Conservation (phyloP, 2,113 vertebrate species). For the Morone saxatilis region DNA sequence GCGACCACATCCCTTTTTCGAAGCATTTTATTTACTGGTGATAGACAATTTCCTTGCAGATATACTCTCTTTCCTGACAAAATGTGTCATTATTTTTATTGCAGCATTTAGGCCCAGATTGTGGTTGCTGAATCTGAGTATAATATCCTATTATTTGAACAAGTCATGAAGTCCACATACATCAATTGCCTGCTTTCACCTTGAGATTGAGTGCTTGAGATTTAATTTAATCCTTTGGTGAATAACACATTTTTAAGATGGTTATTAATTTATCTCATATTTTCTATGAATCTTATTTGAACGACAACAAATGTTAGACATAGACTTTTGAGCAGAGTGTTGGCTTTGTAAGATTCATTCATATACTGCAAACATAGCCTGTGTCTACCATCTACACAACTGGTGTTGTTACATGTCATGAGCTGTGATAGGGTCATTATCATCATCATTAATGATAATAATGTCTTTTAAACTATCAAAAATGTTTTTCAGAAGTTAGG, state of each 20-base stretch:
- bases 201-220: not conserved
- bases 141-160: not conserved
- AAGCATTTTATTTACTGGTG: not conserved
- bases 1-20: not conserved
- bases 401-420: constrained; percentile 10
- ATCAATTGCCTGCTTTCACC: not conserved
- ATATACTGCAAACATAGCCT: constrained; percentile 13
- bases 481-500: not conserved
- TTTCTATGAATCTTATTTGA: not conserved
- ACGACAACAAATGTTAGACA: not conserved
- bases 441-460: not conserved
- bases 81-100: not conserved
- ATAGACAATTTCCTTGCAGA: not conserved
- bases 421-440: constrained; percentile 33
- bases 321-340: not conserved
- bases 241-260: not conserved
- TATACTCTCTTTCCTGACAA: too few relatives aligned
- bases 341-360: not conserved
- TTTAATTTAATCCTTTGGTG: not conserved
- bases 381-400: constrained; percentile 1
- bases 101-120: not conserved
- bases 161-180: not conserved
- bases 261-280: constrained; percentile 7
- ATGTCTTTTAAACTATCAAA: constrained; percentile 1
- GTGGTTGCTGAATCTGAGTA: not conserved